Evolutionary conservation across 2,888 invertebrate genomes (phyloP), one percentile per base, ranked within the genome.

Genomic region (Scaptomyza tumidula): DNA sequence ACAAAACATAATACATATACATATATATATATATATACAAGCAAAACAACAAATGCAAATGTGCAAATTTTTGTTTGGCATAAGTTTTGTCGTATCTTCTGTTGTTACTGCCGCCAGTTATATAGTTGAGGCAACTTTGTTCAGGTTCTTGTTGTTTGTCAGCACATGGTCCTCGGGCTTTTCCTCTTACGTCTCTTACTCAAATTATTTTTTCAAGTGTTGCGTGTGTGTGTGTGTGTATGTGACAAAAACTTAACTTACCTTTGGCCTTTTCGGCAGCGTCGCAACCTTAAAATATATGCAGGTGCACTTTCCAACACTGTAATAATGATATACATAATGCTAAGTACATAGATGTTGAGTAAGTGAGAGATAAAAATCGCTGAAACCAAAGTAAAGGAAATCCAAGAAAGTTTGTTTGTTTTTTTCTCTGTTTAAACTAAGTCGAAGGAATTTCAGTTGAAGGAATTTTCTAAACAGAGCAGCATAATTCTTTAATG

Each of bases 231-330:
- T 55, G 31, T 19, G 49, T 44, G 44, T 39, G 35, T 60, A 19
- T 56, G n/a, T 56, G 58, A 68, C 64, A 63, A 46, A 59, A 62
- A 44, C 70, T 65, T 65, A 67, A 63, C 67, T 75, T 78, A 65
- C 79, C 79, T 78, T 78, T 77, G 78, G 55, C 75, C 71, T 77
- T 77, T 77, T 75, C 71, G 77, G 64, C 72, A 76, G 43, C 67
- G 9, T 61, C 45, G 72, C 71, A 55, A 54, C 43, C 35, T 61
- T 65, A 57, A 71, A 63, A 56, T 55, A 59, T 55, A 57, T 63
- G 52, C 45, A 55, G 27, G 39, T 59, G 62, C 55, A 59, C 27
- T 59, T 61, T 39, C 27, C 49, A 44, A 43, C 58, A 55, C 39
- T 46, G 37, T 44, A 19, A 19, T 37, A 45, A 53, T 72, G 49